Evolutionary conservation across 2,888 invertebrate species (phyloP), one percentile per base, ranked within the genome.

Genomic region (Hirtodrosophila cameraria): DNA sequence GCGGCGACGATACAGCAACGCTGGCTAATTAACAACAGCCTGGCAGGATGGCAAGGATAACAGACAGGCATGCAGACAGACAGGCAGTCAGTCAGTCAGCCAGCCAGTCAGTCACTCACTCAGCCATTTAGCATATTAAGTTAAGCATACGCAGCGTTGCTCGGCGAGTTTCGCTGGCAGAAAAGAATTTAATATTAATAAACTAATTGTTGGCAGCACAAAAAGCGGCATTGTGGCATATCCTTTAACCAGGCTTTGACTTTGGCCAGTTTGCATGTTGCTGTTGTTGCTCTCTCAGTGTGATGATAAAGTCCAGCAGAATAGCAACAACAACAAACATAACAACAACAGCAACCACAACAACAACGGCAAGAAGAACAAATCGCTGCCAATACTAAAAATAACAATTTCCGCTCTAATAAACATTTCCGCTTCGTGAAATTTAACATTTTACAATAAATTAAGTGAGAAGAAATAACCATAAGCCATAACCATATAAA

Each of bases 361-460:
- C 33, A 33, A 7, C 43, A 65, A 23, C 25, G 54, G 11, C 23
- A 42, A 42, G 53, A 48, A 54, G 27, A 64, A 62, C 61, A 61
- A 75, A 58, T 74, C 60, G 60, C 65, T 65, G 65, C 55, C 63
- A 80, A 69, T 82, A 82, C 83, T 87, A 83, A 83, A 83, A 83
- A 83, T 83, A 83, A 82, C 83, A 85, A 85, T 84, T 84, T 84
- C 83, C 83, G 83, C 83, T 84, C 83, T 85, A 84, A 87, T 84
- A 87, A 84, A 87, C 87, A 87, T 84, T 84, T 84, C 87, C 83
- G 87, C 83, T 84, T 84, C 68, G 83, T 79, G 72, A 82, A 84
- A 83, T 84, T 84, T 86, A 83, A 79, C 86, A 82, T 84, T 84
- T 87, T 85, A 84, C 85, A 82, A 84, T 85, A 87, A 84, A 84